Percentiles rank a stretch among this genome's conserved stretches.
Conservation (phyloP, 2,888 invertebrate species). For the Spodoptera littoralis region DNA sequence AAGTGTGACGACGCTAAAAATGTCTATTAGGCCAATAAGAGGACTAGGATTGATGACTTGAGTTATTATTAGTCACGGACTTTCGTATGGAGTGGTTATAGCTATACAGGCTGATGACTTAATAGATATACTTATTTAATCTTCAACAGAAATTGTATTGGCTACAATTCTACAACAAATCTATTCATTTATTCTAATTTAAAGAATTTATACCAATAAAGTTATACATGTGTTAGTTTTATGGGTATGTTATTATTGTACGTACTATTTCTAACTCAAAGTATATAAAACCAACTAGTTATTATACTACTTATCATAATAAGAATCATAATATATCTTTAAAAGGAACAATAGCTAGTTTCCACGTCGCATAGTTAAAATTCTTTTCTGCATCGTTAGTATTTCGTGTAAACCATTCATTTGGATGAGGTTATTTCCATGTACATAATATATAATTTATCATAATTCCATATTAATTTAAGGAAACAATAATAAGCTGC, state of each 20-base stretch:
- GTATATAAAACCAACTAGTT: conserved; percentile 33
- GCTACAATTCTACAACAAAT: not conserved
- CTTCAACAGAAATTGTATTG: conserved; percentile 4
- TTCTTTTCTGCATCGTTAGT: conserved; percentile 41
- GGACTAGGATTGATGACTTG: conserved; percentile 46
- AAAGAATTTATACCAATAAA: conserved; percentile 1
- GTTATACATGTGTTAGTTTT: conserved; percentile 26
- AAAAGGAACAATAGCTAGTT: conserved; percentile 37
- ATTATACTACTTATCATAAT: conserved; percentile 31
- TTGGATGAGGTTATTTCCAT: conserved; percentile 21
- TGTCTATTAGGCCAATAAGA: conserved; percentile 58
- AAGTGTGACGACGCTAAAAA: conserved; percentile 58
- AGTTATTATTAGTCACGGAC: conserved; percentile 50
- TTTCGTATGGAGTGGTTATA: conserved; percentile 26
- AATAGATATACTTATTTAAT: conserved; percentile 6
- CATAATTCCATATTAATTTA: conserved; percentile 23
- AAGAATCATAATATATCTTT: conserved; percentile 32
- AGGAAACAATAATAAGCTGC: conserved; percentile 43
- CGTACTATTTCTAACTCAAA: conserved; percentile 18
- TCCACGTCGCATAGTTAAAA: conserved; percentile 34
- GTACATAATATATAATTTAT: conserved; percentile 12
- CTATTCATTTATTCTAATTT: conserved; percentile 1
- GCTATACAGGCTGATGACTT: conserved; percentile 8
- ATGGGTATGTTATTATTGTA: conserved; percentile 13
- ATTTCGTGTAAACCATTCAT: conserved; percentile 40